Conservation (phyloP, 2,888 invertebrate genomes). For the Tetrapedia diversipes region DNA sequence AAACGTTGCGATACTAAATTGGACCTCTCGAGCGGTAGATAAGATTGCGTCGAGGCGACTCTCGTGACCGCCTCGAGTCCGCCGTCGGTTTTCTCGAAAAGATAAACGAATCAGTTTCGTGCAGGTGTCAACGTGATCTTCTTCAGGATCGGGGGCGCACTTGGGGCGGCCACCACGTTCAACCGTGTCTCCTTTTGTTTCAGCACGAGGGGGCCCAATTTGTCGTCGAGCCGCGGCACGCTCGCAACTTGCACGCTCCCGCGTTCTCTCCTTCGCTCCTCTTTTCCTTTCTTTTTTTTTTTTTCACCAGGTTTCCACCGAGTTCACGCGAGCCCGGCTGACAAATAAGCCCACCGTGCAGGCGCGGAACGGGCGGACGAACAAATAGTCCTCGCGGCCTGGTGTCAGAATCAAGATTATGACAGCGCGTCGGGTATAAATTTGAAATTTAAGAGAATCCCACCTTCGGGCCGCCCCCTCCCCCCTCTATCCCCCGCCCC, state of each 20-base stretch:
- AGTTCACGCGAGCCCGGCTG: slow-evolving; percentile 66
- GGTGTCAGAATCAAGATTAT: slow-evolving; percentile 82
- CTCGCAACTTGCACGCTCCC: slow-evolving; percentile 43
- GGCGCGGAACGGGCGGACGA: slow-evolving; percentile 60
- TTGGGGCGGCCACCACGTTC: background rate
- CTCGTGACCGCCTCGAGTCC: too few species aligned
- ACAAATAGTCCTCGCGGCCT: slow-evolving; percentile 75
- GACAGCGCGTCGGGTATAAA: slow-evolving; percentile 80
- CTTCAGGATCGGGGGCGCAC: slow-evolving; percentile 16
- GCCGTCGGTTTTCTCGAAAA: too few species aligned
- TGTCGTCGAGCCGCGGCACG: slow-evolving; percentile 46
- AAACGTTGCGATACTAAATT: too few species aligned
- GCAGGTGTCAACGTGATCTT: slow-evolving; percentile 35
- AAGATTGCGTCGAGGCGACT: too few species aligned
- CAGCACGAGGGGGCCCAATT: slow-evolving; percentile 46
- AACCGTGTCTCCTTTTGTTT: slow-evolving; percentile 28
- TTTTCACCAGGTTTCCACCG: slow-evolving; percentile 18
- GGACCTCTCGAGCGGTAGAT: too few species aligned
- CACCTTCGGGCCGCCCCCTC: slow-evolving; percentile 65
- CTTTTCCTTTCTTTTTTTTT: slow-evolving; percentile 5
- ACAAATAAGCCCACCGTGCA: slow-evolving; percentile 81
- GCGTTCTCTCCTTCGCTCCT: background rate
- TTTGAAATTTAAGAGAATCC: slow-evolving; percentile 82
- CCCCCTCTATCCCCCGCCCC: too few species aligned
- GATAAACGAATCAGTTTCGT: slow-evolving; percentile 39